Percentiles rank a stretch among this genome's conserved stretches.
phyloP scores from a whole-genome alignment of 2,797 vertebrate species.

The Brachyrhaphis roseni region DNA sequence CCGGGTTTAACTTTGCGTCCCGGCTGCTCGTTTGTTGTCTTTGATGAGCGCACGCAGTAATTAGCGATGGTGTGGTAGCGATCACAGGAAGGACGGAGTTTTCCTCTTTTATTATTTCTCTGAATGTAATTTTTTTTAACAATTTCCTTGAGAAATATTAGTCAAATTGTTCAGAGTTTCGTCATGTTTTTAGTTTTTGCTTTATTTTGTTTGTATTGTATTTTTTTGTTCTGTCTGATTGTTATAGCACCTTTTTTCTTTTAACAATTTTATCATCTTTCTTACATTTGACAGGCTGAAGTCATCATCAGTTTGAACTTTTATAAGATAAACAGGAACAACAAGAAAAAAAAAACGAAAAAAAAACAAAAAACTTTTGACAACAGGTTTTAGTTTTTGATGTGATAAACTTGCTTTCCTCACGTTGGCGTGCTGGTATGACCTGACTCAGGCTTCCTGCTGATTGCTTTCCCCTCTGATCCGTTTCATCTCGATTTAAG shows the following conservation, averaged over 20 bases:
- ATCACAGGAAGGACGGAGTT: slow-evolving; percentile 17
- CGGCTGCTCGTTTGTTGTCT: slow-evolving; percentile 48
- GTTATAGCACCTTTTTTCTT: background rate
- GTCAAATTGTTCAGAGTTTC: slow-evolving; percentile 1
- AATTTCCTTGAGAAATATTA: slow-evolving; percentile 12
- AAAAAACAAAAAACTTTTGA: background rate
- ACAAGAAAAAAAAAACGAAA: background rate
- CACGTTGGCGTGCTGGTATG: slow-evolving; percentile 14
- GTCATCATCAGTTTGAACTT: slow-evolving; percentile 10
- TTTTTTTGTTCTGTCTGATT: slow-evolving; percentile 2
- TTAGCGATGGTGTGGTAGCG: slow-evolving; percentile 18
- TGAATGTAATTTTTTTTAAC: slow-evolving; percentile 16
- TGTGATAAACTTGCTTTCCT: slow-evolving; percentile 12
- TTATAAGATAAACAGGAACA: slow-evolving; percentile 2
- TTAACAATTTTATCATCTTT: slow-evolving; percentile 1
- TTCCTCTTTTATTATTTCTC: slow-evolving; percentile 1
- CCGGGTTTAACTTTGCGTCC: slow-evolving; percentile 48
- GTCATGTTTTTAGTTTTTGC: background rate
- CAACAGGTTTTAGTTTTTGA: background rate
- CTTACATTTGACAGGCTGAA: slow-evolving; percentile 10
- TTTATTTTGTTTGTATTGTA: slow-evolving; percentile 7
- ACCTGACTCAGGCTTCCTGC: slow-evolving; percentile 43
- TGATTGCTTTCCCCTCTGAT: slow-evolving; percentile 42
- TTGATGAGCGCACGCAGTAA: slow-evolving; percentile 45
- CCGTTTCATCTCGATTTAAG: slow-evolving; percentile 59